Base-by-base conservation (phyloP, 2,797 vertebrate genomes). In the Spinus olivaceus region DNA sequence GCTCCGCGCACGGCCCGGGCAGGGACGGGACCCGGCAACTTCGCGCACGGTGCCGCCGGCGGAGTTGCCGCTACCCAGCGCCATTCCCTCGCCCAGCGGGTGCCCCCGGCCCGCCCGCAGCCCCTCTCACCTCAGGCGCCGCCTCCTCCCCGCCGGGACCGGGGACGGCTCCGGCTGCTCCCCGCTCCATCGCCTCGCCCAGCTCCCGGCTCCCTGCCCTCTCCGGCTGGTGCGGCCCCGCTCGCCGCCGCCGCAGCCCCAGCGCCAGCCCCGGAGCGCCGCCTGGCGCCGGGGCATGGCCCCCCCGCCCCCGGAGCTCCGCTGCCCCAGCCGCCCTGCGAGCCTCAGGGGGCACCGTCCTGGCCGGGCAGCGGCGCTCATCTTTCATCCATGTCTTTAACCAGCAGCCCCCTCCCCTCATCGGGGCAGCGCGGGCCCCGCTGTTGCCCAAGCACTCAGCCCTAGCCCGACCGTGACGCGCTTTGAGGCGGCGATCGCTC, bases 271-370 rank as follows among this genome's bases (percentile, higher is more conserved):
- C 30, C 60, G 21, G 77, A 90, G 87, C 82, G 87, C 87, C 87
- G 77, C 91, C 87, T 86, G 65, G 71, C 72, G 59, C 63, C 23
- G 69, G 80, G 69, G 81, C 41, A 82, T 41, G 23, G 67, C 27
- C 54, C 28, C 39, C 42, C 16, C 35, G 12, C 28, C 57, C 53
- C 32, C 20, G 20, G 32, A 22, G 32, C 61, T 14, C 41, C 54
- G 16, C 61, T 23, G 15, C 30, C 30, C 30, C 21, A 2, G 12
- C 35, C 25, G 10, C n/a, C 47, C n/a, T 20, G 18, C 15, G 12
- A 49, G 23, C 51, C 25, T 7, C 28, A 4, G 15, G 21, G 12
- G 27, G 10, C 69, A 3, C 8, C 11, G 16, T 12, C 6, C 70
- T 35, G 20, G 3, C 24, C 22, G 28, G 35, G 30, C 51, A 28